Conservation (phyloP, 2,888 invertebrate genomes). For the Drosophila conformis region DNA sequence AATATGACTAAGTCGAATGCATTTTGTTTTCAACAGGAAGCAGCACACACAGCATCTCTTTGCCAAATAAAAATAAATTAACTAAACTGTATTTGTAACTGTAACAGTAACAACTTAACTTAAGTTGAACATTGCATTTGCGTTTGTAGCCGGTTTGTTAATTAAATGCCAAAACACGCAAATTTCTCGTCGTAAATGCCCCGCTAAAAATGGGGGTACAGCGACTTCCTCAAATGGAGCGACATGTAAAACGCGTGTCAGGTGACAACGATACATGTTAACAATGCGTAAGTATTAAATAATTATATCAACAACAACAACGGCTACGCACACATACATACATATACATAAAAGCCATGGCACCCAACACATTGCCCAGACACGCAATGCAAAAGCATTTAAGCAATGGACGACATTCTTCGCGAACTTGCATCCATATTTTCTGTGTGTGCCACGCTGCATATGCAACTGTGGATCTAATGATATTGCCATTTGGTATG, state of each 20-base stretch:
- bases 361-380: conserved; percentile 39
- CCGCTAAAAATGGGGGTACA: conserved; percentile 50
- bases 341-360: background rate
- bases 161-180: conserved; percentile 70
- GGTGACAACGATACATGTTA: conserved; percentile 70
- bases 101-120: conserved; percentile 62
- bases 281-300: conserved; percentile 76
- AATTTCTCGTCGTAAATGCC: conserved; percentile 57
- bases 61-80: conserved; percentile 17
- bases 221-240: conserved; percentile 69
- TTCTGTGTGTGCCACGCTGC: conserved; percentile 11
- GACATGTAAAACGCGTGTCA: conserved; percentile 75
- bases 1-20: conserved; percentile 90
- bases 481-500: conserved; percentile 18
- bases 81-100: conserved; percentile 40
- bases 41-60: conserved; percentile 22
- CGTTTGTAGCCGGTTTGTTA: conserved; percentile 60
- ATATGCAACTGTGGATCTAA: conserved; percentile 3
- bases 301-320: conserved; percentile 60
- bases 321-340: conserved; percentile 9
- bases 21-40: conserved; percentile 57
- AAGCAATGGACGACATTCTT: conserved; percentile 53
- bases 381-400: conserved; percentile 60
- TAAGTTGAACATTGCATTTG: conserved; percentile 62
- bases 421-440: conserved; percentile 46